Percentiles rank a stretch among this genome's conserved stretches.
These are phyloP conservation scores for Penaeus chinensis DNA, from an alignment of 1,140 invertebrate species.

Conservation along the genomic window DNA sequence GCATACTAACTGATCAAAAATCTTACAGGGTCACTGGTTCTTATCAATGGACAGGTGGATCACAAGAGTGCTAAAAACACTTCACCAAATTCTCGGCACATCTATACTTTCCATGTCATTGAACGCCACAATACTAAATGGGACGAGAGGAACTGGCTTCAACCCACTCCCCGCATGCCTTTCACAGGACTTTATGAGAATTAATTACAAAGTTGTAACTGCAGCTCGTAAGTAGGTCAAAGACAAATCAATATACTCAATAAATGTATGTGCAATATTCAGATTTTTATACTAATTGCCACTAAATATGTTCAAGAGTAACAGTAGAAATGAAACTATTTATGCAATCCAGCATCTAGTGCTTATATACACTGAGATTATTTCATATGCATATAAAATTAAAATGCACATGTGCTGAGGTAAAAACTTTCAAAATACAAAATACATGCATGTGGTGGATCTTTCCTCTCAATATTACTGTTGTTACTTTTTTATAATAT, in stretches of 20 bases:
- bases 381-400: too few species aligned
- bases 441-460: too few species aligned
- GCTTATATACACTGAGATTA: too few species aligned
- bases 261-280: not conserved
- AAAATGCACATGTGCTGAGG: too few species aligned
- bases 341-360: too few species aligned
- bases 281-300: not conserved
- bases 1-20: too few species aligned
- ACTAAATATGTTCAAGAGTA: too few species aligned
- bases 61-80: constrained; percentile 91
- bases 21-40: constrained; percentile 81
- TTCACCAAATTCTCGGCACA: constrained; percentile 85
- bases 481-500: too few species aligned
- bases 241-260: not conserved
- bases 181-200: constrained; percentile 69
- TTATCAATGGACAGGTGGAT: constrained; percentile 93
- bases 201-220: not conserved
- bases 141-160: constrained; percentile 88
- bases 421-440: too few species aligned
- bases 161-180: constrained; percentile 73
- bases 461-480: too few species aligned
- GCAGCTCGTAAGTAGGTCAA: not conserved
- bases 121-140: constrained; percentile 83
- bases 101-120: constrained; percentile 95
- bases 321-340: too few species aligned